These are phyloP conservation scores for Nibea coibor DNA, from an alignment of 2,113 vertebrate species.

Conservation along the genomic window DNA sequence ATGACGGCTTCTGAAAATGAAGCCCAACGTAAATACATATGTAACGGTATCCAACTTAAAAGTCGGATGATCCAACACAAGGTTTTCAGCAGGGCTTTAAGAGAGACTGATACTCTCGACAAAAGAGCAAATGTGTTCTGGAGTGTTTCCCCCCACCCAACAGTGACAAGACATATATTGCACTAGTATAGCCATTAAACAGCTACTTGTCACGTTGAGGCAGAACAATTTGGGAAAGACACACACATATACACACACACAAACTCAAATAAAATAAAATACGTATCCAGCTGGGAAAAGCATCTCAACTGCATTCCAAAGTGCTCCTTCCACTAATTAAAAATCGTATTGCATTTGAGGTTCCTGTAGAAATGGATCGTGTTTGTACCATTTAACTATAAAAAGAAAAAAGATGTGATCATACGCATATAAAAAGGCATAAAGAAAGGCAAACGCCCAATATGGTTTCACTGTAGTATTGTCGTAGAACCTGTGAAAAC, in stretches of 20 bases:
- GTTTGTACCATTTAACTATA: constrained; percentile 22
- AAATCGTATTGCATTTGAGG: constrained; percentile 59
- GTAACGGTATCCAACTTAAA: constrained; percentile 13
- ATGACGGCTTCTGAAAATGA: constrained; percentile 74
- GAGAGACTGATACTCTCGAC: constrained; percentile 5
- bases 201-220: constrained; percentile 51
- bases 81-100: constrained; percentile 43
- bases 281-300: constrained; percentile 36
- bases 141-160: constrained; percentile 16
- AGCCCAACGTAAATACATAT: constrained; percentile 63
- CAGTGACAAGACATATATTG: constrained; percentile 81
- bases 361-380: constrained; percentile 42
- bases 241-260: neutral
- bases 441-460: constrained; percentile 49
- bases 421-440: constrained; percentile 53
- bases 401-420: constrained; percentile 30
- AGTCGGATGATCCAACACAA: constrained; percentile 17
- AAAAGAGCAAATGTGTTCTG: constrained; percentile 24
- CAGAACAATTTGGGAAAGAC: constrained; percentile 8
- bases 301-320: constrained; percentile 45
- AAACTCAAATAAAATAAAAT: neutral
- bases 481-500: constrained; percentile 1
- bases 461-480: neutral
- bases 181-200: constrained; percentile 61
- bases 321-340: constrained; percentile 32